Evolutionary conservation across 2,113 vertebrate genomes (phyloP).

Genomic region (Gopherus flavomarginatus): DNA sequence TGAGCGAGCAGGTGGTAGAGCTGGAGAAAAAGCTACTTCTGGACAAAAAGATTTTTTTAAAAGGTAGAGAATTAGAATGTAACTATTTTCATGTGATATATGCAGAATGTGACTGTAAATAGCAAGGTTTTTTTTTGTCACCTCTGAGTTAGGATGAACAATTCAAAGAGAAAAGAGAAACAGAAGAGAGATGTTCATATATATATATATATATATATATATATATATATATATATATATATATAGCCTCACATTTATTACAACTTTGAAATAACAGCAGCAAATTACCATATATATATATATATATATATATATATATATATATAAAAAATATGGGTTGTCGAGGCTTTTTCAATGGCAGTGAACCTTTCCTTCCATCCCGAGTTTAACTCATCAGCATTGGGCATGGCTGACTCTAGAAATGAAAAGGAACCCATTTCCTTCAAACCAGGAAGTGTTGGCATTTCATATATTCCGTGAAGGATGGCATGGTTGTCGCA

Average conservation of each 20-base stretch:
- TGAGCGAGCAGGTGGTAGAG: fast-evolving
- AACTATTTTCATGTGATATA: fast-evolving
- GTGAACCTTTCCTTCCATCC: background rate
- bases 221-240: too few species aligned
- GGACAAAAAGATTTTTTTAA: background rate
- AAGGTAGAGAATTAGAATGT: background rate
- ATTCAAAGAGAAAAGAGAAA: background rate
- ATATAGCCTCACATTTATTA: too few species aligned
- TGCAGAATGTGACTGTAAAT: background rate
- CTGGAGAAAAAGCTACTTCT: background rate
- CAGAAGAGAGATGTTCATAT: too few species aligned
- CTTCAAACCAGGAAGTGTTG: background rate
- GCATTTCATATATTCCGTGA: constrained; percentile 14
- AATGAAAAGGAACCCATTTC: constrained; percentile 32
- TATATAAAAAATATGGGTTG: too few species aligned
- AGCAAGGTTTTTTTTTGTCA: background rate
- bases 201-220: too few species aligned
- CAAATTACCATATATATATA: too few species aligned
- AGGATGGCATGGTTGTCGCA: background rate
- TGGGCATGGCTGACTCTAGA: background rate
- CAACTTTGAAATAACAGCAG: too few species aligned
- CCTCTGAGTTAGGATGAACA: background rate
- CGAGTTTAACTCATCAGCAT: constrained; percentile 10
- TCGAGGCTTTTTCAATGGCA: background rate
- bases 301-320: too few species aligned